Conservation (phyloP, 2,113 vertebrate species). For the Ancistrus triradiatus region DNA sequence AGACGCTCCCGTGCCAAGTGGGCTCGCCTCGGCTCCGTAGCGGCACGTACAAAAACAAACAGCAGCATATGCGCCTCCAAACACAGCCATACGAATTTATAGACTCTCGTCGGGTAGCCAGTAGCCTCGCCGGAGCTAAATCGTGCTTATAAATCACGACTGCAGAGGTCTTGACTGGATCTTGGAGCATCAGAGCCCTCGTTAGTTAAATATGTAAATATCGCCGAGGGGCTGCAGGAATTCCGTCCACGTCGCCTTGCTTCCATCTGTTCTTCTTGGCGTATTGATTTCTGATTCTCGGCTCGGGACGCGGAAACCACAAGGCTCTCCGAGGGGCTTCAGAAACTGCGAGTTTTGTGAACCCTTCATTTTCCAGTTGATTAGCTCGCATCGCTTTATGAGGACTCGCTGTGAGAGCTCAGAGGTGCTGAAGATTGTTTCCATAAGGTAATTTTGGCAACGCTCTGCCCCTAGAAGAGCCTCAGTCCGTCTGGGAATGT, state of each 20-base stretch:
- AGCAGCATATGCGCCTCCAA: background rate
- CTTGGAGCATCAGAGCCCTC: constrained; percentile 30
- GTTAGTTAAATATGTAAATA: constrained; percentile 45
- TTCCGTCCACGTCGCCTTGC: constrained; percentile 35
- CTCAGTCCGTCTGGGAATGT: too few species aligned
- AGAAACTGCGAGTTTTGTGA: constrained; percentile 14
- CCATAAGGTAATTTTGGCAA: too few species aligned
- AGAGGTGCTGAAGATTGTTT: too few species aligned
- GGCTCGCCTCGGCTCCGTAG: background rate
- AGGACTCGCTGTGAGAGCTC: background rate
- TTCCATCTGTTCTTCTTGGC: constrained; percentile 46
- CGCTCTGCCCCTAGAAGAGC: too few species aligned
- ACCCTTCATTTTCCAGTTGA: background rate
- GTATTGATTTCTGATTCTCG: constrained; percentile 36
- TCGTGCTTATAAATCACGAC: constrained; percentile 42
- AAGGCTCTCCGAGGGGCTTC: constrained; percentile 11
- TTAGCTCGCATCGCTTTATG: too few species aligned
- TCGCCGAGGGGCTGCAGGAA: constrained; percentile 24
- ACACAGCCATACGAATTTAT: background rate
- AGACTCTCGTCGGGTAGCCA: too few species aligned
- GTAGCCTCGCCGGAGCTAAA: constrained; percentile 6
- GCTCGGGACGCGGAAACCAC: constrained; percentile 19
- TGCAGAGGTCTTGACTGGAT: constrained; percentile 27
- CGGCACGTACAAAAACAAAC: background rate
- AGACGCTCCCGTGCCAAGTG: constrained; percentile 12